Base-by-base conservation (phyloP, 2,113 vertebrate genomes). In the Ariopsis seemanni region DNA sequence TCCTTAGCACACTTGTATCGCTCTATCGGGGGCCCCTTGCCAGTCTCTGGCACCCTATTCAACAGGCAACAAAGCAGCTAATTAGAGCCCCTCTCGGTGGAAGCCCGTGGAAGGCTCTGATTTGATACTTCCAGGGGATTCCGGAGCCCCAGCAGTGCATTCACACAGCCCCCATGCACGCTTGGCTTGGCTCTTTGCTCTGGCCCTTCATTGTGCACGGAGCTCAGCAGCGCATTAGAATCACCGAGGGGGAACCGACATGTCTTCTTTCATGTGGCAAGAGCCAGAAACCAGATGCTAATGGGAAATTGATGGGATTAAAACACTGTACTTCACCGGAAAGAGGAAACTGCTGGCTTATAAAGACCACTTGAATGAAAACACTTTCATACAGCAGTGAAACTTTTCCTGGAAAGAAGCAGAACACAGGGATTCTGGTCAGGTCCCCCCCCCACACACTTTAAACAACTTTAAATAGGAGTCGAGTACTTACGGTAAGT, bases 271-370 rank as follows among this genome's bases (percentile, higher is more conserved):
- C 93, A 95, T 95, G 93, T 93, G 88, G 90, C 86, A 48, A 90
- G 91, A 94, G 92, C 92, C 89, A 80, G 91, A 94, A 93, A 94
- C 91, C 89, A 92, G 92, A 94, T 93, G 94, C 94, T 95, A 95
- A 96, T 94, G 91, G 94, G 92, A 95, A 94, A 94, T 94, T 91
- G 94, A 94, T 94, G 91, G 94, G 94, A 95, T 95, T 94, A 94
- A 93, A 94, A 94, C 92, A 93, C 89, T 92, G 93, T 78, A 92
- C 90, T 93, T 91, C 89, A 91, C 91, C 92, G 84, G 88, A 91
- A 90, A 93, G 92, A 90, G 90, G 88, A 91, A 90, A 83, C 87
- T 69, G 62, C 83, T 88, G 91, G 90, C 89, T 90, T 67, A 83
- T 84, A 58, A 89, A 42, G 57, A 25, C 14, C 30, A 34, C 65